Percentiles rank a stretch among this genome's conserved stretches.
These are phyloP conservation scores for Sphaerophoria taeniata DNA, from an alignment of 2,888 invertebrate genomes.

Conservation along the genomic window DNA sequence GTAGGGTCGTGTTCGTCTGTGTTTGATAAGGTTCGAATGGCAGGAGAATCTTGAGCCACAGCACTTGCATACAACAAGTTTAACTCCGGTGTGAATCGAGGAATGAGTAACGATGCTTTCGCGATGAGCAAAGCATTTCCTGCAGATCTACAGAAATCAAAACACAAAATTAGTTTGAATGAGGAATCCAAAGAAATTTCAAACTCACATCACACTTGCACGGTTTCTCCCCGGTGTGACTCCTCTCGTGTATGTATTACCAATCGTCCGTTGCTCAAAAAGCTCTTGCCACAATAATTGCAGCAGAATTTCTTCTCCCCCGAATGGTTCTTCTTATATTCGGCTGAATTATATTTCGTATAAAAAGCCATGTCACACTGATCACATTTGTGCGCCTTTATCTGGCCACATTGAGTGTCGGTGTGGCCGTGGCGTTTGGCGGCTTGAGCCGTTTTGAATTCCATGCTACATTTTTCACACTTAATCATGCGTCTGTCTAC, in stretches of 20 bases:
- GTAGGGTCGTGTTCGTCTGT: slow-evolving; percentile 82
- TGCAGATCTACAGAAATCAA: slow-evolving; percentile 78
- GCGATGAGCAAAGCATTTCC: slow-evolving; percentile 83
- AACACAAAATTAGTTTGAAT: background rate
- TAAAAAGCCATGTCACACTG: slow-evolving; percentile 79
- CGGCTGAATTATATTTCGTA: slow-evolving; percentile 78
- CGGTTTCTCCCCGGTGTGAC: slow-evolving; percentile 79
- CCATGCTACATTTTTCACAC: slow-evolving; percentile 83
- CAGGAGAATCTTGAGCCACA: slow-evolving; percentile 84
- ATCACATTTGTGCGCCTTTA: slow-evolving; percentile 81
- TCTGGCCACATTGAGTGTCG: slow-evolving; percentile 82
- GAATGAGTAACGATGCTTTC: slow-evolving; percentile 83
- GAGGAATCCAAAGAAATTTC: background rate
- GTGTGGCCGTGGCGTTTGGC: slow-evolving; percentile 80
- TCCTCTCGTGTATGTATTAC: slow-evolving; percentile 80
- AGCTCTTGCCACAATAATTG: slow-evolving; percentile 80
- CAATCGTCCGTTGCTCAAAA: slow-evolving; percentile 78
- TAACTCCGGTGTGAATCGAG: slow-evolving; percentile 82
- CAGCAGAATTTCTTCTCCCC: slow-evolving; percentile 80
- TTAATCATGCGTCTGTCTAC: slow-evolving; percentile 81
- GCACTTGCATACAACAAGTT: slow-evolving; percentile 80
- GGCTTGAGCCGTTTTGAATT: slow-evolving; percentile 82
- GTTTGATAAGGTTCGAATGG: slow-evolving; percentile 83
- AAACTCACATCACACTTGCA: slow-evolving; percentile 80
- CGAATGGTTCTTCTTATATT: slow-evolving; percentile 78